Conservation (phyloP, 2,888 invertebrate species). For the Dyspetes luteomarginatus region DNA sequence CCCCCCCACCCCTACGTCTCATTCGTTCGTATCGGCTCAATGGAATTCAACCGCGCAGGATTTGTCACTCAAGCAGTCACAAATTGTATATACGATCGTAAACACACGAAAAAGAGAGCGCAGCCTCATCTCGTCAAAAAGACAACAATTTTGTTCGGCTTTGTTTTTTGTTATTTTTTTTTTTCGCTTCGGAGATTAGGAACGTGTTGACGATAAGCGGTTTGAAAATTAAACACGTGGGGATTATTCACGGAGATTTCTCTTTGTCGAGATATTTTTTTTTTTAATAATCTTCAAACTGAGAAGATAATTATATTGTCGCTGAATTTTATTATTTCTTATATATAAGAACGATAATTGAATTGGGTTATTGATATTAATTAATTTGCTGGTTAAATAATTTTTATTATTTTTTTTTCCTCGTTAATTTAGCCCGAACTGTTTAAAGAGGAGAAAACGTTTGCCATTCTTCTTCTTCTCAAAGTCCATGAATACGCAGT, state of each 20-base stretch:
- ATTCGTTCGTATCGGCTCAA: not conserved
- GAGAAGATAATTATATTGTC: slow-evolving; percentile 29
- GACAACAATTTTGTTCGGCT: too few relatives aligned
- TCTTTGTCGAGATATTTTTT: slow-evolving; percentile 51
- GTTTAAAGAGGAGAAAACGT: too few relatives aligned
- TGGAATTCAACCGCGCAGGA: slow-evolving; percentile 28
- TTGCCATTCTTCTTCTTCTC: slow-evolving; percentile 18
- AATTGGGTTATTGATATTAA: slow-evolving; percentile 31
- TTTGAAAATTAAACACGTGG: slow-evolving; percentile 26
- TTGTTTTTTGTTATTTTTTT: slow-evolving; percentile 14
- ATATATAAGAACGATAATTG: too few relatives aligned
- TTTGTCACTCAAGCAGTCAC: slow-evolving; percentile 43
- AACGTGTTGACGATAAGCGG: not conserved
- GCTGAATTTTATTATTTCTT: slow-evolving; percentile 25
- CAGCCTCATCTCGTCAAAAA: not conserved
- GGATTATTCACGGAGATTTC: slow-evolving; percentile 58
- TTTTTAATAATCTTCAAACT: slow-evolving; percentile 36
- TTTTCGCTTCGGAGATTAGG: not conserved
- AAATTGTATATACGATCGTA: too few relatives aligned
- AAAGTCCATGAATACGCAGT: not conserved
- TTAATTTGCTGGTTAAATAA: slow-evolving; percentile 15
- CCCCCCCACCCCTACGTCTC: not conserved
- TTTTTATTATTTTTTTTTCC: too few relatives aligned
- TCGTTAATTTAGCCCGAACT: too few relatives aligned
- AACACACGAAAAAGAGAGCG: not conserved